Conservation (phyloP, 2,797 vertebrate species). For the Pipistrellus kuhlii region DNA sequence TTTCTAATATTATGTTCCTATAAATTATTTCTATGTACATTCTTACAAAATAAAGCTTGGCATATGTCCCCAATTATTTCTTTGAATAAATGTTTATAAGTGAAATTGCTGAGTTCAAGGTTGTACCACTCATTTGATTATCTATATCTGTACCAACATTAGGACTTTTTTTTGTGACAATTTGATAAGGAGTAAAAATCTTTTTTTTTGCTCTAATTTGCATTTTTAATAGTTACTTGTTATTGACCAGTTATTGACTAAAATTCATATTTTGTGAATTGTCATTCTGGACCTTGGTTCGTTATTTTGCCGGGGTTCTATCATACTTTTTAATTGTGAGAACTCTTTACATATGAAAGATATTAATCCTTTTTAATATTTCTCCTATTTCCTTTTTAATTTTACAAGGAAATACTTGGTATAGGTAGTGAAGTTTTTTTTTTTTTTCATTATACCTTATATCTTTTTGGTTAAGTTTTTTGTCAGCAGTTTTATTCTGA, state of each 20-base stretch:
- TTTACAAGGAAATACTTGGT: neutral
- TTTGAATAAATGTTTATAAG: neutral
- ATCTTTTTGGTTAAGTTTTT: constrained; percentile 50
- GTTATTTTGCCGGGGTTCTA: neutral
- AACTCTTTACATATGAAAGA: neutral
- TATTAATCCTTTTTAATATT: constrained; percentile 4
- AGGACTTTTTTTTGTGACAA: neutral
- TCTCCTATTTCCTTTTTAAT: constrained; percentile 37
- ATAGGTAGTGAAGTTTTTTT: constrained; percentile 2
- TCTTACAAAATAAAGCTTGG: constrained; percentile 46
- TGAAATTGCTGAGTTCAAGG: neutral
- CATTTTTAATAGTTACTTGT: neutral
- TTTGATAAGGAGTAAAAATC: neutral
- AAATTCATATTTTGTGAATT: constrained; percentile 8
- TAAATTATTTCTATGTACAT: neutral
- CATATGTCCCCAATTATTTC: neutral
- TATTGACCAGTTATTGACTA: neutral
- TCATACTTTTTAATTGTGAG: neutral
- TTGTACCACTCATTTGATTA: neutral
- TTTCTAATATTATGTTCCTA: neutral
- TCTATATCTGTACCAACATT: neutral
- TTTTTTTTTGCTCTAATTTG: constrained; percentile 7
- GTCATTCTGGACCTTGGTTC: neutral
- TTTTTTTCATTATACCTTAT: neutral
- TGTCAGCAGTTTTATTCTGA: constrained; percentile 60